Evolutionary conservation across 2,113 vertebrate genomes (phyloP), one percentile per base, ranked within the genome.

Genomic region (Ceyx melanurus): DNA sequence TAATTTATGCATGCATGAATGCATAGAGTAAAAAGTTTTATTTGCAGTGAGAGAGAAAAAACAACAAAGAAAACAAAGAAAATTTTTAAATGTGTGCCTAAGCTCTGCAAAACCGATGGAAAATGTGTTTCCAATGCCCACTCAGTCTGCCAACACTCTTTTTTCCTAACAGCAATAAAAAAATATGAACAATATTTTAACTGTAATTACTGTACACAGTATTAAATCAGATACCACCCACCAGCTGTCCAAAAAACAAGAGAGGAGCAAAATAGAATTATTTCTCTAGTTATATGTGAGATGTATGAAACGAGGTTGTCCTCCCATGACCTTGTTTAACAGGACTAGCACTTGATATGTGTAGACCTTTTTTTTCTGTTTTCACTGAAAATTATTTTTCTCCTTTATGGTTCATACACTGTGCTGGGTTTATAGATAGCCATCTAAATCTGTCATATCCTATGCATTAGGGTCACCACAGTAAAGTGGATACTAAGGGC

Each of bases 191-290:
- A 96, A 88, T 92, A 95, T 96, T 96, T 94, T 96, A 94, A 93
- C 91, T 90, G 79, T 95, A 95, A 92, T 96, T 96, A 94, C 91
- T 94, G 94, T 96, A 95, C 89, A 95, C 91, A 92, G 67, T 77
- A 68, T 91, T 94, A 89, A 93, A 94, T 86, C 75, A 94, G 91
- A 78, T 92, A 83, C 89, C 87, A 86, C 95, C 91, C 72, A 94
- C 96, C 87, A 94, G 87, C 94, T 95, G 92, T 94, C 96, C 78
- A 83, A 77, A 93, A 87, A 92, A 83, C 77, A 68, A 87, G 54
- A 84, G 77, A 54, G 86, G 74, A 90, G 75, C 86, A 70, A 95
- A 93, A 87, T 5, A 86, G 84, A 70, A 67, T 86, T 54, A 74
- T 77, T 87, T 70, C 71, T 50, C 58, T 65, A 57, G 71, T 85